Percentiles rank a stretch among this genome's conserved stretches.
Evolutionary conservation across 2,113 vertebrate species (phyloP).

Genomic region (Stigmatopora argus): DNA sequence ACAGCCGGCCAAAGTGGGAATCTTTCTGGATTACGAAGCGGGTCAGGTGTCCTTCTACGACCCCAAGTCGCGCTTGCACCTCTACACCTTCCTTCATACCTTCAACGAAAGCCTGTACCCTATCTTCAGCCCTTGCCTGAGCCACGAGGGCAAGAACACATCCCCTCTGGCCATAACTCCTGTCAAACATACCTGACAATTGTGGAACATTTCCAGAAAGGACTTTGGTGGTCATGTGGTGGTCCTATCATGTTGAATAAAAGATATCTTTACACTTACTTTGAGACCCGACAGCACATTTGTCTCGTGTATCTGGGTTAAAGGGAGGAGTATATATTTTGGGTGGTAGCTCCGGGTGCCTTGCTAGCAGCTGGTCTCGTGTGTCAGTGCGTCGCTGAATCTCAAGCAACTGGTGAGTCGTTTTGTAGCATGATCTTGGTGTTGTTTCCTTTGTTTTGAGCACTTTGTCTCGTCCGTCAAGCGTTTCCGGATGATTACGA

Average conservation of each 20-base stretch:
- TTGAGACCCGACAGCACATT: neutral
- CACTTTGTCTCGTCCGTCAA: neutral
- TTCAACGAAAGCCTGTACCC: constrained; percentile 69
- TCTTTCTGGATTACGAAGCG: constrained; percentile 72
- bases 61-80: constrained; percentile 55
- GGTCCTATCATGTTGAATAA: constrained; percentile 28
- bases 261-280: neutral
- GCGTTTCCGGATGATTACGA: neutral
- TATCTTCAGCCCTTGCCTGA: constrained; percentile 72
- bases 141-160: constrained; percentile 65
- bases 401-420: constrained; percentile 69
- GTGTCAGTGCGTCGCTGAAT: constrained; percentile 53
- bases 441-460: neutral
- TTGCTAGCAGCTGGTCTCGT: constrained; percentile 46
- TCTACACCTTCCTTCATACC: constrained; percentile 65
- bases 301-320: constrained; percentile 44
- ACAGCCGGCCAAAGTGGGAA: constrained; percentile 57
- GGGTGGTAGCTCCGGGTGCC: constrained; percentile 33
- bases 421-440: neutral
- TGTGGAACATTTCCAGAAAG: neutral
- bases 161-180: constrained; percentile 48
- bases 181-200: constrained; percentile 58
- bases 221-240: neutral
- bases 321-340: constrained; percentile 51
- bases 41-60: constrained; percentile 74